phyloP scores from a whole-genome alignment of 2,888 invertebrate species.

The Notocelia uddmanniana region DNA sequence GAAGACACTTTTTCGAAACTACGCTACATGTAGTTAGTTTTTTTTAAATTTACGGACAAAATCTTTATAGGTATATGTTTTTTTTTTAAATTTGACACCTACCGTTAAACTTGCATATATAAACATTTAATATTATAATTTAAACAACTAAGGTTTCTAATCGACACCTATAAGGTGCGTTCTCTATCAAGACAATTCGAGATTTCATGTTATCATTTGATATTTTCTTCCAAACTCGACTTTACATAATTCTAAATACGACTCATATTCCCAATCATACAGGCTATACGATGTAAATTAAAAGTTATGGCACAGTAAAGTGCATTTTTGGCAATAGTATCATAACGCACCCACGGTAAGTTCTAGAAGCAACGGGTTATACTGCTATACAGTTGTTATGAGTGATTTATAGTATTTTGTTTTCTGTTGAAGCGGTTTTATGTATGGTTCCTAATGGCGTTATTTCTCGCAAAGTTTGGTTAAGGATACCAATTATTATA shows the following conservation, averaged over 20 bases:
- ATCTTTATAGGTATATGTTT: not conserved
- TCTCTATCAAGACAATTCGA: not conserved
- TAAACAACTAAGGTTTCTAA: not conserved
- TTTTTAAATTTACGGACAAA: not conserved
- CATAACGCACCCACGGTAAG: slow-evolving; percentile 11
- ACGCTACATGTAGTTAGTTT: not conserved
- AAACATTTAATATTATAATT: slow-evolving; percentile 1
- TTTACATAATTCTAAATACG: not conserved
- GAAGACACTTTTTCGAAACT: too few species aligned
- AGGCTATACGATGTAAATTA: not conserved
- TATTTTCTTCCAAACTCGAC: not conserved
- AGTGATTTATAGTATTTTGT: slow-evolving; percentile 2
- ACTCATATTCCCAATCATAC: not conserved
- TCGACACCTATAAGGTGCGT: not conserved
- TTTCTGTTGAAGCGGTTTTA: not conserved
- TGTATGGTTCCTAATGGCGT: not conserved
- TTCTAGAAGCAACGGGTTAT: slow-evolving; percentile 9
- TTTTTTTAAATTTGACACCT: not conserved
- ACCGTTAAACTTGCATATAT: not conserved
- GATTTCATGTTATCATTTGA: not conserved
- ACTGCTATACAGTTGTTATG: too few species aligned
- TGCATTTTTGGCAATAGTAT: not conserved
- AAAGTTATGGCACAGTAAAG: not conserved
- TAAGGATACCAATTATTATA: too few species aligned
- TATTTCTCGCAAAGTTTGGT: too few species aligned